A percentile compares a stretch with the other conserved stretches of the same genome.
These are phyloP conservation scores for Oryzias melastigma DNA, from an alignment of 2,113 vertebrate genomes.

Conservation along the genomic window DNA sequence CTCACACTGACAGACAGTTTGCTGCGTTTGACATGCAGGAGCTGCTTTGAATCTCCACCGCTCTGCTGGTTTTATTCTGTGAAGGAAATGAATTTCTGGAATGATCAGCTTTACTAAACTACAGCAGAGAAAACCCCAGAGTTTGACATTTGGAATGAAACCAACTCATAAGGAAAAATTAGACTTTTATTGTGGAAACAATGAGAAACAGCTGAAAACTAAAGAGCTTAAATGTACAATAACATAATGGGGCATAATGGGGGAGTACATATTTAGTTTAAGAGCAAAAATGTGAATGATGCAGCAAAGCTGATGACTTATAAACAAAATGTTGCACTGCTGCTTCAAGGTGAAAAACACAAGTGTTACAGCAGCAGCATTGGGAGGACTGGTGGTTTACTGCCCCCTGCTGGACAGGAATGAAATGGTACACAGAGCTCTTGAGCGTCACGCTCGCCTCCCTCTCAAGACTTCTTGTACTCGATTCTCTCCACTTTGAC, in stretches of 20 bases:
- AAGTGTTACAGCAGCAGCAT: conserved; percentile 53
- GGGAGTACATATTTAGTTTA: conserved; percentile 59
- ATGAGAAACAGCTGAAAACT: conserved; percentile 36
- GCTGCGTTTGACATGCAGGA: too few species aligned
- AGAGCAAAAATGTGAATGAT: conserved; percentile 60
- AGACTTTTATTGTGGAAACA: conserved; percentile 68
- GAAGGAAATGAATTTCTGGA: too few species aligned
- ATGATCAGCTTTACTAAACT: too few species aligned
- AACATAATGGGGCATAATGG: conserved; percentile 19
- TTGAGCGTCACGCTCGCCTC: conserved; percentile 1
- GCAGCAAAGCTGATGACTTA: conserved; percentile 62
- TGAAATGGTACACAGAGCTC: conserved; percentile 62
- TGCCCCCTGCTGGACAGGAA: conserved; percentile 69
- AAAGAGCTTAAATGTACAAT: conserved; percentile 31
- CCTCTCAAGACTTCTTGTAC: conserved; percentile 93
- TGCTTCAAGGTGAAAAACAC: conserved; percentile 55
- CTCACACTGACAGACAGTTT: too few species aligned
- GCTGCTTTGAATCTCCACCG: too few species aligned
- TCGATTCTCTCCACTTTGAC: conserved; percentile 99
- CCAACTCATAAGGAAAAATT: conserved; percentile 38
- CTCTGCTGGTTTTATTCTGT: too few species aligned
- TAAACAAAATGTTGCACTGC: conserved; percentile 72
- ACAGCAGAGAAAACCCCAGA: too few species aligned
- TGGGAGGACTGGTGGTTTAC: conserved; percentile 37
- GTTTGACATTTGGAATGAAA: neutral